phyloP scores from a whole-genome alignment of 2,113 vertebrate species.

The Lampris megalopsis region DNA sequence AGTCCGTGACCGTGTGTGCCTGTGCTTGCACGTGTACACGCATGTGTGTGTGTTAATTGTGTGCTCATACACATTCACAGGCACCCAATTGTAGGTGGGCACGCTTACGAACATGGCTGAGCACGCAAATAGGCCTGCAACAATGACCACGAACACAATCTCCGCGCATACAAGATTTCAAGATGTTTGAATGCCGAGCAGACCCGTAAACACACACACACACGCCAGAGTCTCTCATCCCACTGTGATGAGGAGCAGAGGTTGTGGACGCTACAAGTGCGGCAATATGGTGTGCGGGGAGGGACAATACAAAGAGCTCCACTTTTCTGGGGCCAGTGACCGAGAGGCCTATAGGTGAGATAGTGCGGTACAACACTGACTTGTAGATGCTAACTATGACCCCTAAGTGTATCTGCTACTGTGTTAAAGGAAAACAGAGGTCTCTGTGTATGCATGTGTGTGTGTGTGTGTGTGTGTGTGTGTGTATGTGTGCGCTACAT shows the following conservation, averaged over 20 bases:
- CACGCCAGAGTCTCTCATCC: conserved; percentile 28
- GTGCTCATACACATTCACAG: conserved; percentile 47
- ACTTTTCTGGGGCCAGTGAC: conserved; percentile 39
- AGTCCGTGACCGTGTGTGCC: too few species aligned
- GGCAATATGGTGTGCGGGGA: conserved; percentile 37
- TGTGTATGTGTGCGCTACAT: conserved; percentile 24
- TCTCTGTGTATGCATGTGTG: not conserved
- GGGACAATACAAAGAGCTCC: conserved; percentile 48
- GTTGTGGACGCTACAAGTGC: conserved; percentile 54
- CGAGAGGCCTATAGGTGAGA: conserved; percentile 26
- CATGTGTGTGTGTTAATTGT: conserved; percentile 26
- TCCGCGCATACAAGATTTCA: conserved; percentile 63
- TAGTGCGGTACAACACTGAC: conserved; percentile 21
- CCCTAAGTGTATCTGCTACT: conserved; percentile 5
- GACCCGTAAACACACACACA: conserved; percentile 39
- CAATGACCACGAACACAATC: conserved; percentile 66
- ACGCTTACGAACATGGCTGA: conserved; percentile 71
- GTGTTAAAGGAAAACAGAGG: conserved; percentile 18
- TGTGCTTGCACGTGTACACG: not conserved
- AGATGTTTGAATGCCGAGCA: conserved; percentile 51
- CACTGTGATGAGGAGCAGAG: conserved; percentile 69
- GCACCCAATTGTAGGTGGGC: conserved; percentile 58
- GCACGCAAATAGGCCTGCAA: conserved; percentile 68
- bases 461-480: conserved; percentile 6
- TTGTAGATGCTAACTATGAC: not conserved